Conservation (phyloP, 2,797 vertebrate genomes). For the Acipenser ruthenus region DNA sequence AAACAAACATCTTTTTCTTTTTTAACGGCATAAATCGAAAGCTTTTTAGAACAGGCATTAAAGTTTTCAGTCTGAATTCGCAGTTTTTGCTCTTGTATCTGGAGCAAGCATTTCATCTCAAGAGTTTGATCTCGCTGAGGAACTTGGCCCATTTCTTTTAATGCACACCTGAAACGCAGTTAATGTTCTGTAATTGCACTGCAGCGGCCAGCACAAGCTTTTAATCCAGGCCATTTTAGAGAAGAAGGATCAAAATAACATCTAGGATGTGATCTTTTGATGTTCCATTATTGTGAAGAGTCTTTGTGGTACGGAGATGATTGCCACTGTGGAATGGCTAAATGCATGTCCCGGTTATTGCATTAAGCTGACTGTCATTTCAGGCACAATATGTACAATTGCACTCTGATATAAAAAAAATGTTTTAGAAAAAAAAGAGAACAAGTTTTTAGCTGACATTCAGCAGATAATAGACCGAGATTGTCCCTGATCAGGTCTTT, state of each 20-base stretch:
- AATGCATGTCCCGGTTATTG: conserved; percentile 15
- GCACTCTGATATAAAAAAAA: not conserved
- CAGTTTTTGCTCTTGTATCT: not conserved
- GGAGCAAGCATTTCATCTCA: not conserved
- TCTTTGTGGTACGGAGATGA: conserved; percentile 11
- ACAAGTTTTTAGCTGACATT: not conserved
- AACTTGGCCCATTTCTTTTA: not conserved
- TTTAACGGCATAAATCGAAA: not conserved
- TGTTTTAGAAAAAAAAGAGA: not conserved
- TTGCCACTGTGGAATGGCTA: conserved; percentile 18
- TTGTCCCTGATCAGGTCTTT: too few species aligned
- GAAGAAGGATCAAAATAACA: conserved; percentile 1
- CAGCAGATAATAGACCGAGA: not conserved
- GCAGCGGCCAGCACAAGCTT: conserved; percentile 10
- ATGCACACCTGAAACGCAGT: not conserved
- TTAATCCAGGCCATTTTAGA: conserved; percentile 15
- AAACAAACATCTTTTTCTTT: not conserved
- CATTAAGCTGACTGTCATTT: not conserved
- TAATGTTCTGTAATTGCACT: not conserved
- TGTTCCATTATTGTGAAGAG: conserved; percentile 7
- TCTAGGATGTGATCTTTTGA: not conserved
- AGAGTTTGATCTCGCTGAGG: not conserved
- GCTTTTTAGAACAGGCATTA: not conserved
- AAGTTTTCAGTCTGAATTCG: not conserved
- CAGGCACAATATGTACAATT: not conserved